Percentiles rank a stretch among this genome's conserved stretches.
phyloP scores from a whole-genome alignment of 2,113 vertebrate species.

The Cyanoramphus novaezelandiae region DNA sequence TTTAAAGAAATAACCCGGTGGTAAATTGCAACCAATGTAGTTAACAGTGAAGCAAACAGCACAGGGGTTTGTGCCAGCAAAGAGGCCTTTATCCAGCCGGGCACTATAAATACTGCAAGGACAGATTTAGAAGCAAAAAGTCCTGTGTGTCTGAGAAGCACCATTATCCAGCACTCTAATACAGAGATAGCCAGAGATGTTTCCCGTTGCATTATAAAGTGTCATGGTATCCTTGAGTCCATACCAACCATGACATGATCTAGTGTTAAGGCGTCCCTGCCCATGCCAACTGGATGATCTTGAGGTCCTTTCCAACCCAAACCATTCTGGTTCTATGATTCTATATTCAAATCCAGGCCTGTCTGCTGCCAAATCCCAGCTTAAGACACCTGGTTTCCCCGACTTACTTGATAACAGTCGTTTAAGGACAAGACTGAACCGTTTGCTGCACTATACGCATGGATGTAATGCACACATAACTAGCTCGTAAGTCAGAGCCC shows the following conservation, averaged over 20 bases:
- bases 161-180: background rate
- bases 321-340: background rate
- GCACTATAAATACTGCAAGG: background rate
- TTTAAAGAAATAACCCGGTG: background rate
- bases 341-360: background rate
- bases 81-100: background rate
- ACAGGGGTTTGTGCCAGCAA: background rate
- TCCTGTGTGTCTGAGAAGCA: background rate
- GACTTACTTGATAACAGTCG: background rate
- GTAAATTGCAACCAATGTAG: background rate
- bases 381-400: background rate
- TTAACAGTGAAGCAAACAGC: background rate
- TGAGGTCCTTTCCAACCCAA: background rate
- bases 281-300: background rate
- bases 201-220: background rate
- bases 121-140: background rate
- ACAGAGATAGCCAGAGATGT: background rate
- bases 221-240: background rate
- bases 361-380: background rate
- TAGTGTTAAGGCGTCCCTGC: background rate
- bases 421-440: background rate
- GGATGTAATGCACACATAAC: rapidly evolving
- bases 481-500: background rate
- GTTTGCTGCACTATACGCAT: background rate
- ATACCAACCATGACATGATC: background rate